Conservation (phyloP, 2,888 invertebrate species). For the Pocota personata region DNA sequence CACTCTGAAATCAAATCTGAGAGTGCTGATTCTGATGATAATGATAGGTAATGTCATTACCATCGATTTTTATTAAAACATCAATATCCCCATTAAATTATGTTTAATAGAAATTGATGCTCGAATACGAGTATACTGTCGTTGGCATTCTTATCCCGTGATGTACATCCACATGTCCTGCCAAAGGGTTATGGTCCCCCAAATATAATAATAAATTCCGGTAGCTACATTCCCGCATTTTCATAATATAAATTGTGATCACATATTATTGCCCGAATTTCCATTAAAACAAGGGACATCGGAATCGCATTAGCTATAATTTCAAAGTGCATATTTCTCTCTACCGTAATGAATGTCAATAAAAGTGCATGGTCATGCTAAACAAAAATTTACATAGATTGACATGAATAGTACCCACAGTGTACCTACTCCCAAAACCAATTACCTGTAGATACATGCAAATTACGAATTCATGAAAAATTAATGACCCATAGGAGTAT, state of each 20-base stretch:
- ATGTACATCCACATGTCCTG: too few species aligned
- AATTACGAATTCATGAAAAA: background rate
- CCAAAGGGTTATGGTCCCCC: too few species aligned
- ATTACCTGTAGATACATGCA: too few species aligned
- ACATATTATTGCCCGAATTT: conserved; percentile 28
- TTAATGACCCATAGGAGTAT: background rate
- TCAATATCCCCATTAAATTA: background rate
- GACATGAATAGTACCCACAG: background rate
- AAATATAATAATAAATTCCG: too few species aligned
- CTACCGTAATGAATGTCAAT: background rate
- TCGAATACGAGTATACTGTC: background rate
- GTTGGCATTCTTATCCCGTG: background rate
- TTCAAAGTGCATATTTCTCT: background rate
- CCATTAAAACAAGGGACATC: conserved; percentile 29
- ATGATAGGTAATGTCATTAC: background rate
- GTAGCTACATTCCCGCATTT: conserved; percentile 6
- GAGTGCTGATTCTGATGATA: background rate
- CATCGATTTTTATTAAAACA: background rate
- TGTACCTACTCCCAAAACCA: background rate
- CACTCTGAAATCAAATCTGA: background rate
- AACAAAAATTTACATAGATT: background rate
- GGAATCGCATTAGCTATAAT: conserved; percentile 34
- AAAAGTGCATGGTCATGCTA: background rate
- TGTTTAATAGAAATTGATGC: background rate
- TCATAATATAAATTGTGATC: conserved; percentile 48